Percentiles rank a stretch among this genome's conserved stretches.
These are phyloP conservation scores for Rhamnusium bicolor DNA, from an alignment of 2,888 invertebrate species.

Conservation along the genomic window DNA sequence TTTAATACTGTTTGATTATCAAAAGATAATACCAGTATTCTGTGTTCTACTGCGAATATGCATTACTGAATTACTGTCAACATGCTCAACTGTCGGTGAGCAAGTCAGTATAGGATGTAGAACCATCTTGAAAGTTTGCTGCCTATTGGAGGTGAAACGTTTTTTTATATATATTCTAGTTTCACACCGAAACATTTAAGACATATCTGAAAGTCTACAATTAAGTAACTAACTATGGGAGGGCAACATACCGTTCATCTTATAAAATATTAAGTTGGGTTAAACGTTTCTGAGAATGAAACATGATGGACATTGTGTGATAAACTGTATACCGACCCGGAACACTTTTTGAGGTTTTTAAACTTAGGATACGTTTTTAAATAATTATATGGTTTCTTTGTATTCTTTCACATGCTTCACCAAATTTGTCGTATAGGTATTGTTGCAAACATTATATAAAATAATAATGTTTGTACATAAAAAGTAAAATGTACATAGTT, in stretches of 20 bases:
- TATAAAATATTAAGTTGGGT: neutral
- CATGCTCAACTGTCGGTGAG: too few relatives aligned
- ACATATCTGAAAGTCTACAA: neutral
- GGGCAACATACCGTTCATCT: neutral
- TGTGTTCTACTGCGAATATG: too few relatives aligned
- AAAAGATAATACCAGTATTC: too few relatives aligned
- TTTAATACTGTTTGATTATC: too few relatives aligned
- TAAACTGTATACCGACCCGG: constrained; percentile 15
- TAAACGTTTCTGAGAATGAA: constrained; percentile 13
- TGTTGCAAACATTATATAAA: constrained; percentile 10
- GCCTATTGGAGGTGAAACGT: neutral
- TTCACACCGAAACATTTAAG: neutral
- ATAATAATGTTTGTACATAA: neutral
- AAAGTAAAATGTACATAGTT: neutral
- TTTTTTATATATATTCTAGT: neutral
- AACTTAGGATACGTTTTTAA: neutral
- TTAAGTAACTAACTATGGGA: neutral
- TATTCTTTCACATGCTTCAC: constrained; percentile 13
- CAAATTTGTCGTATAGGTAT: neutral
- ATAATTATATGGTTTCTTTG: constrained; percentile 17
- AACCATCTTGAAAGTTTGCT: too few relatives aligned
- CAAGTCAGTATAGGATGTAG: too few relatives aligned
- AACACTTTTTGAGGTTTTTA: constrained; percentile 2
- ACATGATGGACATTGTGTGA: constrained; percentile 4
- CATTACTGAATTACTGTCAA: too few relatives aligned